These are phyloP conservation scores for Potamarius usumacintae DNA, from an alignment of 2,113 vertebrate genomes.

Conservation along the genomic window DNA sequence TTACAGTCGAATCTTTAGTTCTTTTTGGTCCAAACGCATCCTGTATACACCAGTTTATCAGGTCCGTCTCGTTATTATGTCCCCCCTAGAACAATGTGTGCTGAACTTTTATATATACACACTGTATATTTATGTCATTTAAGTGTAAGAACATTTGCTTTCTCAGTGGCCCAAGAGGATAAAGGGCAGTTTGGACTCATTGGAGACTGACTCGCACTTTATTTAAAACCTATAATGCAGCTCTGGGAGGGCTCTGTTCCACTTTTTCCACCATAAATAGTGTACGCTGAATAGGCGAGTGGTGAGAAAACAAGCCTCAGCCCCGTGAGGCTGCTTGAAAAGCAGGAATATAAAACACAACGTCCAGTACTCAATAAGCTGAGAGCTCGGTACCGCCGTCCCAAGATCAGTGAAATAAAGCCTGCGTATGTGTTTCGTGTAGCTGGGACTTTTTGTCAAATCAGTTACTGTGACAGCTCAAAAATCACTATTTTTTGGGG, in stretches of 20 bases:
- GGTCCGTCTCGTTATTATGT: not conserved
- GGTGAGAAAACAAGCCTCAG: conserved; percentile 32
- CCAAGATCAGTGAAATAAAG: conserved; percentile 21
- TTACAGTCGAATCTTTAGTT: not conserved
- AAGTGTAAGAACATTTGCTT: not conserved
- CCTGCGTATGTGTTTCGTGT: not conserved
- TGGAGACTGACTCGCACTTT: conserved; percentile 26
- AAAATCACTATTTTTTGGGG: conserved; percentile 21
- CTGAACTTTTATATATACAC: too few species aligned
- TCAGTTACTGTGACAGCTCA: conserved; percentile 4
- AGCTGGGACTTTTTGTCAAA: conserved; percentile 18
- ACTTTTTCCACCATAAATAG: conserved; percentile 49
- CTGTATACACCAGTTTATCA: not conserved
- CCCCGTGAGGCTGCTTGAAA: conserved; percentile 24
- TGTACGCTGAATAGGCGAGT: conserved; percentile 42
- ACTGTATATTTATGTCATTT: not conserved
- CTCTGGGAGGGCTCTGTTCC: conserved; percentile 35
- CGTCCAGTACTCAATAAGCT: conserved; percentile 22
- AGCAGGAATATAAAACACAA: conserved; percentile 28
- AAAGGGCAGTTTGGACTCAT: conserved; percentile 16
- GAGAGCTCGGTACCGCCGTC: conserved; percentile 21
- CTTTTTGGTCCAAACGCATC: not conserved
- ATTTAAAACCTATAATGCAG: conserved; percentile 44
- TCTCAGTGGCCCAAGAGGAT: not conserved
- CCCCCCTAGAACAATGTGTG: not conserved